A percentile compares a stretch with the other conserved stretches of the same genome.
Evolutionary conservation across 92 coral and sea anemone species (phyloP).

Genomic region (Chrysogorgia sp.): DNA sequence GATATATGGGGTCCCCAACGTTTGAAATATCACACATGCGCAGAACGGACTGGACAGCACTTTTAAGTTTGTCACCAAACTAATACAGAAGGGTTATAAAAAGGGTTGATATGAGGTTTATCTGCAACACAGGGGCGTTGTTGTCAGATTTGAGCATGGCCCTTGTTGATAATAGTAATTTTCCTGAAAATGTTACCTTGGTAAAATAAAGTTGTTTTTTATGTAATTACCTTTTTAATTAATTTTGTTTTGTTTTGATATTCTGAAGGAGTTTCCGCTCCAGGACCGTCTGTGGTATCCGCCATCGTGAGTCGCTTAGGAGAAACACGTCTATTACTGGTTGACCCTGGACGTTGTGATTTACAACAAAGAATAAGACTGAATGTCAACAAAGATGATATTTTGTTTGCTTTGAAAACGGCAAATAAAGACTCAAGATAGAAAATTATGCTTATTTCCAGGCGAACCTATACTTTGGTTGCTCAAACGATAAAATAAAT

Average conservation of each 20-base stretch:
- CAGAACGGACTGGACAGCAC: no score
- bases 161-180: no score
- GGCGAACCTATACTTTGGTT: not conserved
- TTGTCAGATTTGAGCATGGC: no score
- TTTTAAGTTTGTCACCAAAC: no score
- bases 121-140: no score
- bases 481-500: not conserved
- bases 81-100: not conserved
- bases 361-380: constrained; percentile 85
- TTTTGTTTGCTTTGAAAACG: constrained; percentile 71
- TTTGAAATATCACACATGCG: no score
- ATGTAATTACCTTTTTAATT: no score
- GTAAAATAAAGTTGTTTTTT: no score
- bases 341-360: constrained; percentile 91
- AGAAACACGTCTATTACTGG: constrained; percentile 80
- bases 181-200: no score
- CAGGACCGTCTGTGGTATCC: constrained; percentile 77
- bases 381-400: constrained; percentile 93
- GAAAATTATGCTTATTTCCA: not conserved
- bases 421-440: constrained; percentile 29
- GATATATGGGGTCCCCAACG: no score
- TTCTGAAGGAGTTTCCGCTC: constrained; percentile 67
- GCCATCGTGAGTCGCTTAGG: constrained; percentile 84
- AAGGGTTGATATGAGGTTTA: no score
- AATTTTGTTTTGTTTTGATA: not conserved